Evolutionary conservation across 2,113 vertebrate genomes (phyloP).

Genomic region (Bos indicus): DNA sequence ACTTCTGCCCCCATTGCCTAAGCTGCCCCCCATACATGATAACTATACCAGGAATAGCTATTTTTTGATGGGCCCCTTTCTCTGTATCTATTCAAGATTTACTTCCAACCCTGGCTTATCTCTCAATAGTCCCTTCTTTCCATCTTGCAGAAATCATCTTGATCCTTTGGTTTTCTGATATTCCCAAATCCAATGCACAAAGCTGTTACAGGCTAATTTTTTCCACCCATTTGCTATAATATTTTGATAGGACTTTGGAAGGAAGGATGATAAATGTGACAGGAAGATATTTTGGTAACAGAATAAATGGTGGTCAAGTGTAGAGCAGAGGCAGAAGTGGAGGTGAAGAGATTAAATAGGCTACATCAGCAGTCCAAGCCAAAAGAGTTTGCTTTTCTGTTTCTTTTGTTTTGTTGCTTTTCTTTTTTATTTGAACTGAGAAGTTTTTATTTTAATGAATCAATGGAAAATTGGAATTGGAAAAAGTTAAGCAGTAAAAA

Average conservation of each 20-base stretch:
- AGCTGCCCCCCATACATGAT: background rate
- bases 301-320: background rate
- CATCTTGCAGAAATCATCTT: background rate
- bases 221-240: background rate
- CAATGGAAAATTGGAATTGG: background rate
- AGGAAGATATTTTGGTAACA: background rate
- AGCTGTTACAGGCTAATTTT: background rate
- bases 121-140: background rate
- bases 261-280: background rate
- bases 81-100: background rate
- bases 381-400: background rate
- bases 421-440: background rate
- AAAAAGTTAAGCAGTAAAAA: background rate
- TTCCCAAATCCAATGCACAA: background rate
- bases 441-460: background rate
- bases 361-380: background rate
- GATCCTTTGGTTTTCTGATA: background rate
- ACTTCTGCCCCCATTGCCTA: background rate
- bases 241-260: background rate
- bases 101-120: background rate
- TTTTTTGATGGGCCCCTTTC: background rate
- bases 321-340: background rate
- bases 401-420: background rate
- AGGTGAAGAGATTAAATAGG: background rate
- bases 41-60: background rate